Conservation (phyloP, 2,113 vertebrate genomes). For the Larimichthys crocea region DNA sequence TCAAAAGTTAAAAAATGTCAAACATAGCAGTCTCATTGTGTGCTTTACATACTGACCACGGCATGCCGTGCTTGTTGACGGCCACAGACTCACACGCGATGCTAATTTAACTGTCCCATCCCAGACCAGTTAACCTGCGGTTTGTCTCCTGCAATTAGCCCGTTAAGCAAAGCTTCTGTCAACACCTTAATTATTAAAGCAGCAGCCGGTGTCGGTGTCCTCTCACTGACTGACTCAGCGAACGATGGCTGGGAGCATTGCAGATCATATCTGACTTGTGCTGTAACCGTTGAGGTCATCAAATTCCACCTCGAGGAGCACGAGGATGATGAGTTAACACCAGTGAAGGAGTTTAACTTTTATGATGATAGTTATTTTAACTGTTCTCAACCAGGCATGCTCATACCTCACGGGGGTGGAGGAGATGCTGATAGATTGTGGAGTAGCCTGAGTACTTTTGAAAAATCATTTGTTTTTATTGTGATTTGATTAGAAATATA, state of each 20-base stretch:
- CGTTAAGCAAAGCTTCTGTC: constrained; percentile 62
- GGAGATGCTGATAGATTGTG: background rate
- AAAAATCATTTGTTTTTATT: background rate
- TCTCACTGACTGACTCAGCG: constrained; percentile 25
- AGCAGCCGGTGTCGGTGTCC: constrained; percentile 34
- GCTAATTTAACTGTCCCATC: constrained; percentile 32
- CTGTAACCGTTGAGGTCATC: background rate
- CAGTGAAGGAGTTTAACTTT: no score
- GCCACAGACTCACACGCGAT: background rate
- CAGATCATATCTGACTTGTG: background rate
- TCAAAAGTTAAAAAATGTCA: no score
- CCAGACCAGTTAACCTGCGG: constrained; percentile 51
- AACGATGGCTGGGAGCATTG: background rate
- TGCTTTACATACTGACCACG: no score
- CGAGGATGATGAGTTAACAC: background rate
- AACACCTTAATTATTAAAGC: constrained; percentile 65
- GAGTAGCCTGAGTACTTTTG: background rate
- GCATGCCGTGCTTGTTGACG: background rate
- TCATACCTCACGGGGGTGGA: no score
- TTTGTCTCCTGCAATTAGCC: constrained; percentile 53
- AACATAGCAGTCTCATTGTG: no score
- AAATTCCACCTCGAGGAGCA: background rate
- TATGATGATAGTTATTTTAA: no score
- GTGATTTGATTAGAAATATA: background rate
- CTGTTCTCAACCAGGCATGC: background rate